These are phyloP conservation scores for Hyphantria cunea DNA, from an alignment of 1,140 invertebrate species.

Conservation along the genomic window DNA sequence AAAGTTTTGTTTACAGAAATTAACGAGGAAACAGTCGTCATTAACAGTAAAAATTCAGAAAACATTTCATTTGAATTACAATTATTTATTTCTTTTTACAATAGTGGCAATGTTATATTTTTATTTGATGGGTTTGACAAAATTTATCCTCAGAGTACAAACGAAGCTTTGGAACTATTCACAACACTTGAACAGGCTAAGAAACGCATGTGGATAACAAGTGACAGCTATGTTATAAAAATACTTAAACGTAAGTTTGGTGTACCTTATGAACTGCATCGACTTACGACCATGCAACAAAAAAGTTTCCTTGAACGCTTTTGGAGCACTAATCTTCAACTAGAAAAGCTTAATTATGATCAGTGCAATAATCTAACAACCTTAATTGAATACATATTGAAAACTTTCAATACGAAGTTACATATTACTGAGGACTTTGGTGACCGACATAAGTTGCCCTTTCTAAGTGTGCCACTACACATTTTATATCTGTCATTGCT, in stretches of 20 bases:
- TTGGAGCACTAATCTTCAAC: conserved; percentile 30
- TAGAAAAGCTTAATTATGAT: conserved; percentile 34
- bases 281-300: conserved; percentile 6
- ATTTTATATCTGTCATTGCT: conserved; percentile 22
- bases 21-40: neutral
- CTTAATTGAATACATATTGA: conserved; percentile 26
- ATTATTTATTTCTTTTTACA: conserved; percentile 32
- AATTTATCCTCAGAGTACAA: conserved; percentile 25
- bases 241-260: conserved; percentile 20
- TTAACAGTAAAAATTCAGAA: conserved; percentile 1
- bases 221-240: conserved; percentile 2
- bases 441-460: conserved; percentile 14
- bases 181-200: conserved; percentile 6
- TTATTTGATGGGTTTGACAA: conserved; percentile 35
- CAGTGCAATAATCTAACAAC: conserved; percentile 25
- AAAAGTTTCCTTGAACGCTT: conserved; percentile 27
- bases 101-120: conserved; percentile 28
- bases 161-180: conserved; percentile 25
- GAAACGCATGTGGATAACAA: conserved; percentile 29
- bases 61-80: conserved; percentile 27
- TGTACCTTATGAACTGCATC: conserved; percentile 13
- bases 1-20: neutral
- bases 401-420: conserved; percentile 2
- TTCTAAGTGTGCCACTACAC: conserved; percentile 32
- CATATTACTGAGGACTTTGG: conserved; percentile 6